Evolutionary conservation across 92 coral and sea anemone species (phyloP).

Genomic region (Umimayanthus kanabou): DNA sequence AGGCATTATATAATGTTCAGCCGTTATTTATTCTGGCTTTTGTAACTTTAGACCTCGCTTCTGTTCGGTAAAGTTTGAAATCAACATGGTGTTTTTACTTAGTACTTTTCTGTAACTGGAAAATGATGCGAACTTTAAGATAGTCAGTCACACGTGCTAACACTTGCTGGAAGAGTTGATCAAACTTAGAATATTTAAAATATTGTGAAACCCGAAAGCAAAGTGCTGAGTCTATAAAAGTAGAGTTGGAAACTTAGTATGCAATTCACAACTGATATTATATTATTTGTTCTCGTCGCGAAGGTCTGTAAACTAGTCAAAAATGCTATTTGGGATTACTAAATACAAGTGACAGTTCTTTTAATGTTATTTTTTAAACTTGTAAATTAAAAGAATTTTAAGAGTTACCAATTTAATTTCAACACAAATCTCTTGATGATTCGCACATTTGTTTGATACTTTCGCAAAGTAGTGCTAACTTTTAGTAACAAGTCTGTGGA

Average conservation of each 20-base stretch:
- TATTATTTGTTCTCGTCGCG: not conserved
- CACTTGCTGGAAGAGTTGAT: not conserved
- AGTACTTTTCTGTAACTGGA: not conserved
- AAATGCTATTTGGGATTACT: too few species aligned
- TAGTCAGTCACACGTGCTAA: not conserved
- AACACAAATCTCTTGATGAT: not conserved
- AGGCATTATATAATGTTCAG: too few species aligned
- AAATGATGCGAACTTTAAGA: too few species aligned
- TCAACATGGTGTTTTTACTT: too few species aligned
- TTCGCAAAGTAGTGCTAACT: not conserved
- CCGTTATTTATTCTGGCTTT: not conserved
- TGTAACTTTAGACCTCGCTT: not conserved
- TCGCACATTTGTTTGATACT: not conserved
- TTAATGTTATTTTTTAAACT: not conserved
- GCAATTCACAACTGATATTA: too few species aligned
- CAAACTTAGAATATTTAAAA: not conserved
- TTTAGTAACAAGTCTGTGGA: too few species aligned
- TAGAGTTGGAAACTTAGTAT: not conserved
- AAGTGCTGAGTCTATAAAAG: not conserved
- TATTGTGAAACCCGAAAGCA: not conserved
- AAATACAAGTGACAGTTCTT: not conserved
- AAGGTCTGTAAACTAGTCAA: not conserved
- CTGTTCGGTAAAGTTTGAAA: too few species aligned
- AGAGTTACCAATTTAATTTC: not conserved
- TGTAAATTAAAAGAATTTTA: not conserved